Percentiles rank a stretch among this genome's conserved stretches.
Evolutionary conservation across 2,888 invertebrate species (phyloP).

Genomic region (Oscheius myriophilus): DNA sequence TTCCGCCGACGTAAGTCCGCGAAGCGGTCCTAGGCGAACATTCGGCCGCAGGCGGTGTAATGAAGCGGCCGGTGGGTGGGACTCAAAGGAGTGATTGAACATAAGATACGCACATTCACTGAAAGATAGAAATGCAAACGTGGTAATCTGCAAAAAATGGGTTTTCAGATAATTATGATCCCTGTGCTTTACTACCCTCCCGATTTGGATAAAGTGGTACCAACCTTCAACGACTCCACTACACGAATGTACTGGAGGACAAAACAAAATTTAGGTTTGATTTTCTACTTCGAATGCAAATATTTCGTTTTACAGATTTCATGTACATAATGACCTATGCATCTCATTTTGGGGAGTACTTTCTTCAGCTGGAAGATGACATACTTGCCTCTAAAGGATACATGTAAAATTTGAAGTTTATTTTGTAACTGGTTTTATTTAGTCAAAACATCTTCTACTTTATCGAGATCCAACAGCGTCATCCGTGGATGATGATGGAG

Average conservation of each 20-base stretch:
- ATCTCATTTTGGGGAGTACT: constrained; percentile 2
- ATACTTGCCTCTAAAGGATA: constrained; percentile 12
- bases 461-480: background rate
- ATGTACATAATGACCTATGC: constrained; percentile 4
- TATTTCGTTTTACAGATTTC: constrained; percentile 14
- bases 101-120: no score
- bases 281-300: background rate
- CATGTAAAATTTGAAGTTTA: constrained; percentile 5
- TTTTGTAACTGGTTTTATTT: background rate
- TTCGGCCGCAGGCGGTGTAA: no score
- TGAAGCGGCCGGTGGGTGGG: no score
- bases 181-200: constrained; percentile 15
- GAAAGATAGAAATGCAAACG: no score
- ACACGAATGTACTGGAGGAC: constrained; percentile 21
- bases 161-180: constrained; percentile 10
- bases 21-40: no score
- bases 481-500: constrained; percentile 8
- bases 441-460: constrained; percentile 12
- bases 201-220: constrained; percentile 3
- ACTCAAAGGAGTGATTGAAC: no score
- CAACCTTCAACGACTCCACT: constrained; percentile 12
- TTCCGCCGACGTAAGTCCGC: no score
- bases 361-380: constrained; percentile 20
- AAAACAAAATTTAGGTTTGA: constrained; percentile 6
- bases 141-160: background rate